A percentile compares a stretch with the other conserved stretches of the same genome.
Evolutionary conservation across 2,888 invertebrate genomes (phyloP).

Genomic region (Lacanobia wlatinum): DNA sequence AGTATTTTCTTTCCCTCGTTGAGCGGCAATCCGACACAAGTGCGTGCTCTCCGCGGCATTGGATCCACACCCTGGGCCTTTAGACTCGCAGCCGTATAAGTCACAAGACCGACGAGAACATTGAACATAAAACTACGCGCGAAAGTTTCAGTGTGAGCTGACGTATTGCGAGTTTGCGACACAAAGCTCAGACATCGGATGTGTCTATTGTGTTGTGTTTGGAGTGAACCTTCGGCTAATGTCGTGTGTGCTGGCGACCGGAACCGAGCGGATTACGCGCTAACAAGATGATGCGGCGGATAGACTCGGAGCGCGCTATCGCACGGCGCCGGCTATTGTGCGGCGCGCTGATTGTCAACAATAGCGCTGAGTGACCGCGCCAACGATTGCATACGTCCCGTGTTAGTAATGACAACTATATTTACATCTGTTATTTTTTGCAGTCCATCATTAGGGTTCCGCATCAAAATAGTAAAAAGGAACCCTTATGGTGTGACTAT

Average conservation of each 20-base stretch:
- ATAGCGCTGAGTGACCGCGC: constrained; percentile 27
- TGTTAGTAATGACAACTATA: background rate
- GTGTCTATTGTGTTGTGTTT: constrained; percentile 1
- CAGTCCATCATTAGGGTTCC: too few species aligned
- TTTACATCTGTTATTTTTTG: background rate
- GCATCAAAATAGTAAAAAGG: too few species aligned
- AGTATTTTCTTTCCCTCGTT: background rate
- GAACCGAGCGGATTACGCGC: constrained; percentile 38
- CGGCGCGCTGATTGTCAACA: constrained; percentile 32
- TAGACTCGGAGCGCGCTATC: background rate
- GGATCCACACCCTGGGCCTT: background rate
- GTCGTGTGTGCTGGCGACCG: constrained; percentile 4
- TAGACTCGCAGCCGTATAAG: background rate
- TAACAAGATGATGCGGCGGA: constrained; percentile 50
- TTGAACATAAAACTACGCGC: background rate
- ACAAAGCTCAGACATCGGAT: background rate
- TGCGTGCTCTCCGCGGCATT: background rate
- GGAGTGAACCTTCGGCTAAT: background rate
- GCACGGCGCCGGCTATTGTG: constrained; percentile 1
- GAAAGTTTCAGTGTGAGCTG: constrained; percentile 8
- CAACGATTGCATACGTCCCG: background rate
- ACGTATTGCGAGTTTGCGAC: background rate
- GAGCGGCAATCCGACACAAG: constrained; percentile 4
- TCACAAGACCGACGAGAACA: background rate
- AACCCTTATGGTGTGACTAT: too few species aligned